A percentile compares a stretch with the other conserved stretches of the same genome.
These are phyloP conservation scores for Theristus sp. DNA, from an alignment of 2,888 invertebrate species.

Conservation along the genomic window DNA sequence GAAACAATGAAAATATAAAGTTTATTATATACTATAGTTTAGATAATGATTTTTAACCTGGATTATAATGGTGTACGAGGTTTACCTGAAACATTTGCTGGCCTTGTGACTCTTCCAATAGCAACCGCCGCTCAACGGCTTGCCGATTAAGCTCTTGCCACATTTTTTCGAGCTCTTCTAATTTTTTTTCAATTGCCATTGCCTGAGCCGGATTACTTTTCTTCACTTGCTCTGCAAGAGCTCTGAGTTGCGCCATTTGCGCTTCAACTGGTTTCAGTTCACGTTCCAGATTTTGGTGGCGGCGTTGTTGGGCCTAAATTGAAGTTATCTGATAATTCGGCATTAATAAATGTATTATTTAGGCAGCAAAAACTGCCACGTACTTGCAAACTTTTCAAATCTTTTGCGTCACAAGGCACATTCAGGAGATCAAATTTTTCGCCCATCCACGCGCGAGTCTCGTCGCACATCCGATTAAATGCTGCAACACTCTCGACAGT, in stretches of 20 bases:
- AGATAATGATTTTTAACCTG: too few relatives aligned
- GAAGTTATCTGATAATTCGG: too few relatives aligned
- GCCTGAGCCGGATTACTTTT: conserved; percentile 75
- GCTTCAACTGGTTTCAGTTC: conserved; percentile 84
- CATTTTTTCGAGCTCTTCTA: conserved; percentile 61
- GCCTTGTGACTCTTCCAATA: conserved; percentile 81
- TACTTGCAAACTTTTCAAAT: conserved; percentile 20
- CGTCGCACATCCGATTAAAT: conserved; percentile 85
- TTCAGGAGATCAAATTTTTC: conserved; percentile 82
- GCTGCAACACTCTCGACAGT: conserved; percentile 81
- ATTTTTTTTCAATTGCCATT: conserved; percentile 60
- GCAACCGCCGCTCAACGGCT: conserved; percentile 58
- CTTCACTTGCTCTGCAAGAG: conserved; percentile 5
- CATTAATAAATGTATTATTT: too few relatives aligned
- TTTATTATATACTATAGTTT: too few relatives aligned
- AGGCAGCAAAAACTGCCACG: background rate
- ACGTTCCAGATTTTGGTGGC: conserved; percentile 50
- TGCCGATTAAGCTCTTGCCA: conserved; percentile 66
- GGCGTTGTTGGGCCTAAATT: conserved; percentile 61
- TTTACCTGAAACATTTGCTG: conserved; percentile 67
- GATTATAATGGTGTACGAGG: too few relatives aligned
- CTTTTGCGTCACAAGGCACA: conserved; percentile 31
- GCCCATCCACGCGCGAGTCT: conserved; percentile 88
- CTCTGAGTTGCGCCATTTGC: conserved; percentile 51
- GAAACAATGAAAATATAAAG: too few relatives aligned